Base-by-base conservation (phyloP, 2,113 vertebrate genomes). In the Chaenocephalus aceratus region DNA sequence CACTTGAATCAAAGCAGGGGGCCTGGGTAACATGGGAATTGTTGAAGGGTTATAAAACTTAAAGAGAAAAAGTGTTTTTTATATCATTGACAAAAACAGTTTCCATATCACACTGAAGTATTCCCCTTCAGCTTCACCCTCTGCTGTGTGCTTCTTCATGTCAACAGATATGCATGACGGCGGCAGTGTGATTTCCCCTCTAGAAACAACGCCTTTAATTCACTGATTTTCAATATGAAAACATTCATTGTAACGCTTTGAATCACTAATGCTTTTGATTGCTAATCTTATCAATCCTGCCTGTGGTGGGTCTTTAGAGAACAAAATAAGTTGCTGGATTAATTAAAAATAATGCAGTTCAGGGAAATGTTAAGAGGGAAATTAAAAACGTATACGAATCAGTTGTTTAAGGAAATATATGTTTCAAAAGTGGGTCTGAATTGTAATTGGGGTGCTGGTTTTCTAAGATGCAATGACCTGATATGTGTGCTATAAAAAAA, bases 261-360 rank as follows among this genome's bases (percentile, higher is more conserved):
- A 93, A 86, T 84, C 66, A 56, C 78, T 79, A 88, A 90, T 57
- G 84, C 79, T 90, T 92, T 90, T 91, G 86, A 91, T 88, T 64
- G 86, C 86, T 89, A 88, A 92, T 94, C 91, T 93, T 94, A 92
- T 94, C 92, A 92, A 81, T 79, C 54, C 88, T 75, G 85, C 77
- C 69, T 88, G 70, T 84, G 83, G 78, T 84, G 88, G 88, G 86
- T 86, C 83, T 86, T 74, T 69, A 72, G 52, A 77, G 21, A 16
- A 70, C 23, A 54, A 79, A 79, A 66, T 63, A 77, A 67, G 26
- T 65, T 56, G 45, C 34, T 72, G 71, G 60, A 79, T 86, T 87
- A 77, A 36, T 60, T 34, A 18, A 64, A 74, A 72, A 57, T 46
- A 65, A 11, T 8, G 8, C 21, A 49, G 46, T 68, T 62, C 2